phyloP scores from a whole-genome alignment of 2,888 invertebrate species.

The Drosophila demipolita region DNA sequence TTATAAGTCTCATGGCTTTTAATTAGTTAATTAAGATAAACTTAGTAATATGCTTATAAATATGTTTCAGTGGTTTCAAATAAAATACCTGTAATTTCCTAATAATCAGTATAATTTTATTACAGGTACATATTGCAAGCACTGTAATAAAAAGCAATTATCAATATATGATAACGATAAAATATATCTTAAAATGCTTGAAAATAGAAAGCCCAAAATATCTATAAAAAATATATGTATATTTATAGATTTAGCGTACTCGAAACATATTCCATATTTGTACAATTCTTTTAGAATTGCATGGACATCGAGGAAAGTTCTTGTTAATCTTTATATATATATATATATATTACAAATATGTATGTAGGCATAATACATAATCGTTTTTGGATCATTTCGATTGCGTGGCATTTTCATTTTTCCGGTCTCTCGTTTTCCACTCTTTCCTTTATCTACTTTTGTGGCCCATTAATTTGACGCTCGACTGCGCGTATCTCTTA shows the following conservation, averaged over 20 bases:
- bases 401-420: conserved; percentile 43
- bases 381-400: conserved; percentile 25
- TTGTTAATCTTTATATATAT: background rate
- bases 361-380: background rate
- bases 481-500: conserved; percentile 63
- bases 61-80: background rate
- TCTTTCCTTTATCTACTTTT: conserved; percentile 3
- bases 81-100: background rate
- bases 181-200: background rate
- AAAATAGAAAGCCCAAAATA: background rate
- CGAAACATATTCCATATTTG: background rate
- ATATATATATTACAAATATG: background rate
- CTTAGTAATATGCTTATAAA: background rate
- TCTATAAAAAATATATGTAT: background rate
- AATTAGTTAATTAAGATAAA: background rate
- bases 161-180: background rate
- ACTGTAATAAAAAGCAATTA: background rate
- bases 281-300: background rate
- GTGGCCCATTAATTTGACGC: conserved; percentile 55
- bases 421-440: conserved; percentile 25
- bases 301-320: background rate
- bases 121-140: background rate
- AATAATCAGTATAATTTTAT: background rate
- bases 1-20: background rate
- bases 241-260: background rate